Percentiles rank a stretch among this genome's conserved stretches.
Conservation (phyloP, 2,888 invertebrate species). For the Portevinia maculata region DNA sequence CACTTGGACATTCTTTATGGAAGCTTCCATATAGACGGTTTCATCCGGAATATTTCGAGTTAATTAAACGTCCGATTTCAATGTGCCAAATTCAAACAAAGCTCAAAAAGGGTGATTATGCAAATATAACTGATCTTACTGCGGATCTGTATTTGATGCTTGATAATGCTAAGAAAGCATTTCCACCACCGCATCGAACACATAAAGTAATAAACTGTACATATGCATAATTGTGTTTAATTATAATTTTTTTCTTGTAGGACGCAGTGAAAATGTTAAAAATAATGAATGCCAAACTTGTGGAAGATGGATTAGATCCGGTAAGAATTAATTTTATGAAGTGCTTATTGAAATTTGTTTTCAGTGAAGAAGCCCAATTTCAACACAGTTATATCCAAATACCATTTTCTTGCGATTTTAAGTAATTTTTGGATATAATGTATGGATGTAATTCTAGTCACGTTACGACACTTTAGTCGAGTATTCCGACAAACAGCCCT, state of each 20-base stretch:
- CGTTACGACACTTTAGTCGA: too few relatives aligned
- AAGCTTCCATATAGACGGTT: constrained; percentile 94
- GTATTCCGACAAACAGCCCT: too few relatives aligned
- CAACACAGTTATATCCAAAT: too few relatives aligned
- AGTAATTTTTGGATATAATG: too few relatives aligned
- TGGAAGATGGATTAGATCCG: constrained; percentile 81
- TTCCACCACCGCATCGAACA: constrained; percentile 90
- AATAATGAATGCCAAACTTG: constrained; percentile 91
- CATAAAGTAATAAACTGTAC: constrained; percentile 86
- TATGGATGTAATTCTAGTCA: too few relatives aligned
- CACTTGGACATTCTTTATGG: constrained; percentile 96
- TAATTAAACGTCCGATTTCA: constrained; percentile 97
- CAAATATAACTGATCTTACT: constrained; percentile 93
- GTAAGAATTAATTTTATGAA: constrained; percentile 73
- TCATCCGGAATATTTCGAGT: constrained; percentile 98
- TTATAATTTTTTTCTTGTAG: constrained; percentile 78
- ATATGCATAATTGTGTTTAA: background rate
- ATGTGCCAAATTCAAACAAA: constrained; percentile 94
- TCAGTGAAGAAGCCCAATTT: too few relatives aligned
- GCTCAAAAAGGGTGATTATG: constrained; percentile 91
- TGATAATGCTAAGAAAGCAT: constrained; percentile 97
- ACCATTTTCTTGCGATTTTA: too few relatives aligned
- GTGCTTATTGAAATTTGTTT: background rate
- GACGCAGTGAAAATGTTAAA: constrained; percentile 93
- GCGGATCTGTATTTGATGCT: constrained; percentile 98